These are phyloP conservation scores for Hystrix cristata DNA, from an alignment of 2,113 vertebrate species.

Conservation along the genomic window DNA sequence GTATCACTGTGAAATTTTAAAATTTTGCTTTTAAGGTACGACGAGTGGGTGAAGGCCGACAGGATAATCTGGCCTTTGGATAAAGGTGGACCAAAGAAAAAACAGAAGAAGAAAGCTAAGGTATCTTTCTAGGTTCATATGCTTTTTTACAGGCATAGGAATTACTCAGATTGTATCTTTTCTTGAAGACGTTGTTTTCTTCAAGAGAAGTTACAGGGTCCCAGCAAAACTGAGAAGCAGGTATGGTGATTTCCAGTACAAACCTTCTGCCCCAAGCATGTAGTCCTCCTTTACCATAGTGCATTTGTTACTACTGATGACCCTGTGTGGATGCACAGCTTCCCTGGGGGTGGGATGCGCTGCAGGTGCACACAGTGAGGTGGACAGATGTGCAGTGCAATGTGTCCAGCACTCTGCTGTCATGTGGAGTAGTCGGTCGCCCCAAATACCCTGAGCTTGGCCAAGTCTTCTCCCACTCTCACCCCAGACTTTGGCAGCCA, in stretches of 20 bases:
- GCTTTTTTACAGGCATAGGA: neutral
- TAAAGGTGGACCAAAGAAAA: slow-evolving; percentile 96
- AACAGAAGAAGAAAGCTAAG: slow-evolving; percentile 96
- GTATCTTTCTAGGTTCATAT: slow-evolving; percentile 84
- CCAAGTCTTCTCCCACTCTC: neutral
- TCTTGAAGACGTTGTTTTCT: neutral
- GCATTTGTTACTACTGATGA: neutral
- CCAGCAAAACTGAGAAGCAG: neutral
- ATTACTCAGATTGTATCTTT: slow-evolving; percentile 11
- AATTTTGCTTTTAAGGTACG: slow-evolving; percentile 91
- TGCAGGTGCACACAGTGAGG: no score
- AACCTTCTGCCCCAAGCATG: neutral
- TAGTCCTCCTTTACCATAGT: neutral
- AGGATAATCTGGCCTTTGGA: slow-evolving; percentile 98
- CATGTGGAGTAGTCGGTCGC: no score
- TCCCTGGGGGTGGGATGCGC: no score
- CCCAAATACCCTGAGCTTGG: neutral
- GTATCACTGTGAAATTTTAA: slow-evolving; percentile 25
- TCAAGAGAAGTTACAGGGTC: neutral
- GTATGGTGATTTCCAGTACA: neutral
- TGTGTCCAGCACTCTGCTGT: neutral
- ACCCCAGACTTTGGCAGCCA: no score
- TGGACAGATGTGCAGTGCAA: neutral
- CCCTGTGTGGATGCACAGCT: neutral
- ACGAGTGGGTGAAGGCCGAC: slow-evolving; percentile 99